These are phyloP conservation scores for Myotis daubentonii DNA, from an alignment of 2,797 vertebrate species.

Conservation along the genomic window DNA sequence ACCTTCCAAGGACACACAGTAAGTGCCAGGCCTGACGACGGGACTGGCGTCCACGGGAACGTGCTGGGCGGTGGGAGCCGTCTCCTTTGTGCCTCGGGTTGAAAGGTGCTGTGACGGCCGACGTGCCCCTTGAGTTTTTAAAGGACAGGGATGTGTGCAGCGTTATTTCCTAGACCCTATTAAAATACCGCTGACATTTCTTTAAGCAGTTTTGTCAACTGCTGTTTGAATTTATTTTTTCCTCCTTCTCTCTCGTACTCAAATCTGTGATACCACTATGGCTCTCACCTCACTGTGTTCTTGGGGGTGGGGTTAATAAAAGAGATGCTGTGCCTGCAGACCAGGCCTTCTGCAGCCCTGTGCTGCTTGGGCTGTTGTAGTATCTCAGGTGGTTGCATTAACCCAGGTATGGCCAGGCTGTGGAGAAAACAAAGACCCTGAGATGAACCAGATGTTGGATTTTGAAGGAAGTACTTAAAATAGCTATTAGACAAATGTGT, in stretches of 20 bases:
- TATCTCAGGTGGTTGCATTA: rapidly evolving
- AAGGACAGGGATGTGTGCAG: neutral
- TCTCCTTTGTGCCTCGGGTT: neutral
- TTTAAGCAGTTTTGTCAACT: neutral
- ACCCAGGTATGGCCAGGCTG: neutral
- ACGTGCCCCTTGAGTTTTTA: neutral
- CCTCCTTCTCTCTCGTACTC: neutral
- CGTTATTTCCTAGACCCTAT: neutral
- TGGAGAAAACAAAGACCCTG: too few species aligned
- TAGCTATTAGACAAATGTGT: rapidly evolving
- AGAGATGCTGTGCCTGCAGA: neutral
- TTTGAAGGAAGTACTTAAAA: neutral
- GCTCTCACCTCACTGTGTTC: neutral
- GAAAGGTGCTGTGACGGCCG: neutral
- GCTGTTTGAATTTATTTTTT: neutral
- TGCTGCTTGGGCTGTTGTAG: rapidly evolving
- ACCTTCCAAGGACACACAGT: slow-evolving; percentile 98
- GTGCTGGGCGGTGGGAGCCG: too few species aligned
- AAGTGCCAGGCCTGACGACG: slow-evolving; percentile 14
- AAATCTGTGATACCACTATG: neutral
- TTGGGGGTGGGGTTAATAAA: neutral
- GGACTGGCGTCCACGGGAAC: rapidly evolving
- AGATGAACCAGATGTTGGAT: neutral
- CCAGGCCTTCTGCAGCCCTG: neutral
- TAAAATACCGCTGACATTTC: neutral